A percentile compares a stretch with the other conserved stretches of the same genome.
phyloP scores from a whole-genome alignment of 2,797 vertebrate species.

The Gymnodraco acuticeps region DNA sequence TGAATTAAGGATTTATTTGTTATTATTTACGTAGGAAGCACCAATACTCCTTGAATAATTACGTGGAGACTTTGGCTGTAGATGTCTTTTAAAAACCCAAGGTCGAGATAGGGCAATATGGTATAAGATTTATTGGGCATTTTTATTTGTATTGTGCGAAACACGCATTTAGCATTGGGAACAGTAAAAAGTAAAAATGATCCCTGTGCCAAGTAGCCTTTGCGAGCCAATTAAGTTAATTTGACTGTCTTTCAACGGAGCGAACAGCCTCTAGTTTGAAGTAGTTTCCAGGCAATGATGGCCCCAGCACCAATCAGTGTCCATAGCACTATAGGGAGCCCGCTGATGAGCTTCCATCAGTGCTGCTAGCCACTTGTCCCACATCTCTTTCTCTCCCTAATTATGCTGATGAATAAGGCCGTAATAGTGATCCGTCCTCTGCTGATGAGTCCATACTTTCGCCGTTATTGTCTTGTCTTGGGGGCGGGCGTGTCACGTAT shows the following conservation, averaged over 20 bases:
- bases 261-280: constrained; percentile 58
- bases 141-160: constrained; percentile 32
- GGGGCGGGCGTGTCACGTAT: constrained; percentile 44
- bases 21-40: not conserved
- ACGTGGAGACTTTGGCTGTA: not conserved
- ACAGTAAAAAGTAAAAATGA: constrained; percentile 55
- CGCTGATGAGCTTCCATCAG: constrained; percentile 80
- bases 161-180: not conserved
- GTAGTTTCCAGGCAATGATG: constrained; percentile 68
- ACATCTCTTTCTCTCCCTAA: constrained; percentile 70
- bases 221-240: constrained; percentile 68
- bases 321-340: constrained; percentile 68
- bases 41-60: too few species aligned
- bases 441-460: constrained; percentile 66
- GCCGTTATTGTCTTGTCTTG: constrained; percentile 65
- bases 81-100: not conserved
- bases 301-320: constrained; percentile 71
- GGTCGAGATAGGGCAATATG: not conserved
- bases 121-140: not conserved
- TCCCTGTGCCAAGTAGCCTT: constrained; percentile 37
- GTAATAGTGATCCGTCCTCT: constrained; percentile 65
- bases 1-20: not conserved
- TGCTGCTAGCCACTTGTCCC: constrained; percentile 74
- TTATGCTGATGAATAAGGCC: constrained; percentile 78
- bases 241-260: constrained; percentile 65